A percentile compares a stretch with the other conserved stretches of the same genome.
Conservation (phyloP, 2,797 vertebrate species). For the Scolopax bukidnonensis region DNA sequence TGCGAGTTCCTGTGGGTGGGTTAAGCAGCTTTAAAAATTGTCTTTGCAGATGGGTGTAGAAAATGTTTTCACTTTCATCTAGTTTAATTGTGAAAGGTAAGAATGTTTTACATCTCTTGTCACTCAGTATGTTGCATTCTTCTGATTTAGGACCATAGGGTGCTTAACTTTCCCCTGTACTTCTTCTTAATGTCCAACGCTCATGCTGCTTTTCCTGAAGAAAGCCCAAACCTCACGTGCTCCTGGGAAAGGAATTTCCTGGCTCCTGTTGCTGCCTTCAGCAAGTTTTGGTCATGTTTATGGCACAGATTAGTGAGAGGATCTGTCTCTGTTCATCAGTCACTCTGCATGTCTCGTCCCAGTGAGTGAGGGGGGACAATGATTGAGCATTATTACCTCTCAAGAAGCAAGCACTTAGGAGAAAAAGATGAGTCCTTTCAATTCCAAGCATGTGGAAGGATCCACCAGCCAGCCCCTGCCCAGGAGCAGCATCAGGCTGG, state of each 20-base stretch:
- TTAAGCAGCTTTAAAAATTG: not conserved
- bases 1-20: not conserved
- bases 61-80: not conserved
- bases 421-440: not conserved
- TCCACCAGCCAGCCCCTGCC: not conserved
- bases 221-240: not conserved
- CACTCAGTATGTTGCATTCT: not conserved
- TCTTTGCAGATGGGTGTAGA: not conserved
- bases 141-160: not conserved
- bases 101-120: not conserved
- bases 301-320: not conserved
- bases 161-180: not conserved
- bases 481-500: not conserved
- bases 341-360: not conserved
- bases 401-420: not conserved
- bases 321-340: not conserved
- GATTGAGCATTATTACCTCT: not conserved
- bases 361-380: accelerated
- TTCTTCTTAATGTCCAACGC: not conserved
- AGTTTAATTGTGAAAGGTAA: not conserved
- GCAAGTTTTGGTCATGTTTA: not conserved
- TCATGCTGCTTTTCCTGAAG: not conserved
- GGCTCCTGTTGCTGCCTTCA: not conserved
- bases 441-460: not conserved
- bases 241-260: not conserved